Evolutionary conservation across 2,113 vertebrate genomes (phyloP).

Genomic region (Ammodytes dubius): DNA sequence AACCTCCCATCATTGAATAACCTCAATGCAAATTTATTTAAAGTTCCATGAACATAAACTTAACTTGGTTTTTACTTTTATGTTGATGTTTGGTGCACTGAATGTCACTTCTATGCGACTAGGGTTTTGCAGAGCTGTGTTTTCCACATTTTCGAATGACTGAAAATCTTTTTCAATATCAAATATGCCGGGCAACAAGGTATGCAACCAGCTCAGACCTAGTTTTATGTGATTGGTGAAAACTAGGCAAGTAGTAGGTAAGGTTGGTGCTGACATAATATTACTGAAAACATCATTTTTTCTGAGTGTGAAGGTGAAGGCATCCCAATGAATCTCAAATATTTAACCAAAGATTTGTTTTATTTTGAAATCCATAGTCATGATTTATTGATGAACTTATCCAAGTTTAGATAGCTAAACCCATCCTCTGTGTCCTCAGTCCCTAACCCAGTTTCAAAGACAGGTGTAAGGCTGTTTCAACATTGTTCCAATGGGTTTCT

Average conservation of each 20-base stretch:
- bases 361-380: not conserved
- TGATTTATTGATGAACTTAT: slow-evolving; percentile 12
- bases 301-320: not conserved
- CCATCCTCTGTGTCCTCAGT: not conserved
- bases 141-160: not conserved
- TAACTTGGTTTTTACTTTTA: too few relatives aligned
- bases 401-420: slow-evolving; percentile 2
- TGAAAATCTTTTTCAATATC: not conserved
- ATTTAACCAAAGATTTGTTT: not conserved
- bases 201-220: not conserved
- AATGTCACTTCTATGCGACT: not conserved
- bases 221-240: not conserved
- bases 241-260: not conserved
- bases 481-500: slow-evolving; percentile 11
- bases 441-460: slow-evolving; percentile 1
- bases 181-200: not conserved
- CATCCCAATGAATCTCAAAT: not conserved
- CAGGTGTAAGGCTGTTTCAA: not conserved
- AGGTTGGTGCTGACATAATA: not conserved
- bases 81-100: not conserved
- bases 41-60: too few relatives aligned
- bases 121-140: not conserved
- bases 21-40: not conserved
- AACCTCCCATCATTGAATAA: not conserved
- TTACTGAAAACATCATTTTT: not conserved